phyloP scores from a whole-genome alignment of 2,797 vertebrate species.

The Chrysolophus pictus region DNA sequence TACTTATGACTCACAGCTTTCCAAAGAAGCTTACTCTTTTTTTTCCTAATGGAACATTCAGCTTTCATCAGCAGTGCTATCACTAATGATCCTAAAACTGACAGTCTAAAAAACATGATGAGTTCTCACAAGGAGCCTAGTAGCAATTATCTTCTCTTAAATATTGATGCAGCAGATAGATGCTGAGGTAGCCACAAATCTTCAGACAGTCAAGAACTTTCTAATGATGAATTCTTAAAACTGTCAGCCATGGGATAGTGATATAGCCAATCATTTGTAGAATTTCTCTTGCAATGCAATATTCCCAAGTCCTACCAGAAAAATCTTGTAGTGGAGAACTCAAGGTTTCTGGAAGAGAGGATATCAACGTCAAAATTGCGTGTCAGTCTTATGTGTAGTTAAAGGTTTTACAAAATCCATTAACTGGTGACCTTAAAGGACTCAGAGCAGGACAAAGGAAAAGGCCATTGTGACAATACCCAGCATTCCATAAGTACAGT shows the following conservation, averaged over 20 bases:
- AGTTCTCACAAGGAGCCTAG: not conserved
- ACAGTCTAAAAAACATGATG: not conserved
- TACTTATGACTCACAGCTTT: conserved; percentile 34
- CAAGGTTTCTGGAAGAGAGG: not conserved
- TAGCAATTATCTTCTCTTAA: conserved; percentile 34
- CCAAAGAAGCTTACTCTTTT: conserved; percentile 8
- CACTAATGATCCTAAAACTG: conserved; percentile 15
- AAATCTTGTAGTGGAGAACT: not conserved
- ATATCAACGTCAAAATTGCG: not conserved
- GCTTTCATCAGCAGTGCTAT: conserved; percentile 26
- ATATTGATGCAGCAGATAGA: not conserved
- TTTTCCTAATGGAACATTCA: not conserved
- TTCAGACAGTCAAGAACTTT: conserved; percentile 16
- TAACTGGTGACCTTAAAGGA: not conserved
- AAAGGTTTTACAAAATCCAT: not conserved
- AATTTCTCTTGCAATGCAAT: not conserved
- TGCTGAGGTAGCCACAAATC: conserved; percentile 10
- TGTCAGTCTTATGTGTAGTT: not conserved
- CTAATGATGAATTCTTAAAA: conserved; percentile 22
- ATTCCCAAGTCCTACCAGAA: not conserved
- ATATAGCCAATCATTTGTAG: not conserved
- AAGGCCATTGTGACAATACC: not conserved
- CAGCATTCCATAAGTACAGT: not conserved
- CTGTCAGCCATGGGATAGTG: not conserved
- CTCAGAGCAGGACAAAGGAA: not conserved